A percentile compares a stretch with the other conserved stretches of the same genome.
Conservation (phyloP, 2,797 vertebrate genomes). For the Coccyzus lansbergi region DNA sequence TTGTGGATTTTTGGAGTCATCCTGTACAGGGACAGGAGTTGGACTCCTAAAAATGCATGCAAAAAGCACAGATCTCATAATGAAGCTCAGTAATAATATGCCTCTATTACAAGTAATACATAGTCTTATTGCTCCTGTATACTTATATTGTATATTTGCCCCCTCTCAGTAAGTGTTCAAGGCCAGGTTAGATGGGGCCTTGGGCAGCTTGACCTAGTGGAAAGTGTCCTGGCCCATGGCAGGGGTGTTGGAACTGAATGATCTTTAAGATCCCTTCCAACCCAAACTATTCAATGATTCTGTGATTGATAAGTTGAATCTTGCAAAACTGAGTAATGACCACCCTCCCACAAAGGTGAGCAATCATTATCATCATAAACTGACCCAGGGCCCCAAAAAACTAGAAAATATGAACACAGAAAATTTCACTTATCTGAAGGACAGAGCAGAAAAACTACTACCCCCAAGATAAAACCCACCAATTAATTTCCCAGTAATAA, state of each 20-base stretch:
- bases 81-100: not conserved
- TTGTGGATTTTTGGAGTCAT: too few relatives aligned
- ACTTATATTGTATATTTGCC: too few relatives aligned
- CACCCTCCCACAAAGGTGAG: not conserved
- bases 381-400: not conserved
- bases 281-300: too few relatives aligned
- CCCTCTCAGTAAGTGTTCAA: too few relatives aligned
- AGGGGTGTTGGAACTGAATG: too few relatives aligned
- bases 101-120: not conserved
- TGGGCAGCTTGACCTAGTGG: too few relatives aligned
- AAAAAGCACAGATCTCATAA: not conserved
- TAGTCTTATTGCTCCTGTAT: not conserved
- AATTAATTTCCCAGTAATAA: not conserved
- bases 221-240: too few relatives aligned
- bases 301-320: not conserved
- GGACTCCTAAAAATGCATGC: not conserved
- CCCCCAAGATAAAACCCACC: not conserved
- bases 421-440: not conserved
- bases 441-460: not conserved
- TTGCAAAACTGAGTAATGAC: not conserved
- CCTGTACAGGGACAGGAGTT: too few relatives aligned
- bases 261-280: too few relatives aligned
- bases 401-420: not conserved
- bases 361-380: not conserved
- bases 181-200: too few relatives aligned